Percentiles rank a stretch among this genome's conserved stretches.
Conservation (phyloP, 1,140 invertebrate genomes). For the Wiebesia pumilae region DNA sequence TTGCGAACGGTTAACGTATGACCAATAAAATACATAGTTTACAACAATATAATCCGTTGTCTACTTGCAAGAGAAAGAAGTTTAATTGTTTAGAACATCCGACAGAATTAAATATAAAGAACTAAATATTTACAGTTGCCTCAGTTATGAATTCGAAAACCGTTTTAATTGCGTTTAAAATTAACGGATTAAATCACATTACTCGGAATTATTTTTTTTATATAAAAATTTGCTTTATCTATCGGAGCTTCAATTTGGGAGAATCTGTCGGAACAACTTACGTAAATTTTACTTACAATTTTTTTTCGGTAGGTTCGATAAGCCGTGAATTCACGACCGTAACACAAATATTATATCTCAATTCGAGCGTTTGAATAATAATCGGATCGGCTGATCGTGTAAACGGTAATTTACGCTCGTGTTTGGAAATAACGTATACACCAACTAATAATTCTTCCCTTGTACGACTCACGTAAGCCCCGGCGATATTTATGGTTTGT, state of each 20-base stretch:
- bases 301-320: neutral
- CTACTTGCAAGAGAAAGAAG: no score
- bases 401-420: slow-evolving; percentile 42
- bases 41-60: no score
- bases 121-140: no score
- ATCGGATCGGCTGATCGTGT: slow-evolving; percentile 42
- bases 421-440: slow-evolving; percentile 33
- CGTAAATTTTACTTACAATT: neutral
- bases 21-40: no score
- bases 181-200: no score
- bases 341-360: slow-evolving; percentile 47
- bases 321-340: neutral
- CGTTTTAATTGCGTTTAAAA: no score
- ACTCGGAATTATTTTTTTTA: no score
- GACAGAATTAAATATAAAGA: no score
- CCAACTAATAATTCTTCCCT: slow-evolving; percentile 40
- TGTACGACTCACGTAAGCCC: slow-evolving; percentile 37
- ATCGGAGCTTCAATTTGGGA: neutral
- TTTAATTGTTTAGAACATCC: no score
- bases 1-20: neutral
- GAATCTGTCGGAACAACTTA: neutral
- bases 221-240: neutral
- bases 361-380: slow-evolving; percentile 45
- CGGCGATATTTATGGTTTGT: slow-evolving; percentile 47
- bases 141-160: no score